Evolutionary conservation across 2,113 vertebrate genomes (phyloP).

Genomic region (Mesitornis unicolor): DNA sequence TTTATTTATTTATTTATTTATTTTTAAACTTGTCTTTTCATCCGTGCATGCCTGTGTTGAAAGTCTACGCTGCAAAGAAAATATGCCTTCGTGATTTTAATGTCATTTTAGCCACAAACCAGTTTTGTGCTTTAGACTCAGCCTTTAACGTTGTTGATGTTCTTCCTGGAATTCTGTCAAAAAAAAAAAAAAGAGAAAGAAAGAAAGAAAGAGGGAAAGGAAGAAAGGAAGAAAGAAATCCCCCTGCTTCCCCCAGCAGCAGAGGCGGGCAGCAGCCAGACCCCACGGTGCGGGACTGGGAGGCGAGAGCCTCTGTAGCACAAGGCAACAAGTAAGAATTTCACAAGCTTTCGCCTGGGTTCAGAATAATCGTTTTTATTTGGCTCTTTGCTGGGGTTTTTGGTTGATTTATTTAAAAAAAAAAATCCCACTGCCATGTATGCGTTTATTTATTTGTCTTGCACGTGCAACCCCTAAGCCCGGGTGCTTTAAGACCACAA

Average conservation of each 20-base stretch:
- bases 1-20: not conserved
- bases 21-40: conserved; percentile 50
- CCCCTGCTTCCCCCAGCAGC: not conserved
- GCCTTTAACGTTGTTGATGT: not conserved
- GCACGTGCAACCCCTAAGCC: not conserved
- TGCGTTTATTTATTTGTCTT: not conserved
- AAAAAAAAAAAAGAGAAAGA: too few species aligned
- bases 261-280: conserved; percentile 2
- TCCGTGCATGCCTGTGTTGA: not conserved
- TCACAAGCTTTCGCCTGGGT: not conserved
- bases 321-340: conserved; percentile 50
- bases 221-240: too few species aligned
- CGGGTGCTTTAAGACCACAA: conserved; percentile 41
- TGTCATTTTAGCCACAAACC: conserved; percentile 34
- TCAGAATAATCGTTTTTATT: not conserved
- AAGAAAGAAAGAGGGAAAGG: too few species aligned
- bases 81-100: conserved; percentile 29
- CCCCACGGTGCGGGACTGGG: not conserved
- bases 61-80: not conserved
- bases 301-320: not conserved
- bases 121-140: not conserved
- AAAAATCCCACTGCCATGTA: not conserved
- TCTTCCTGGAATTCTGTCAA: conserved; percentile 39
- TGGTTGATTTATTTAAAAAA: too few species aligned
- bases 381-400: not conserved